Conservation (phyloP, 1,140 invertebrate species). For the Solenopsis fugax region DNA sequence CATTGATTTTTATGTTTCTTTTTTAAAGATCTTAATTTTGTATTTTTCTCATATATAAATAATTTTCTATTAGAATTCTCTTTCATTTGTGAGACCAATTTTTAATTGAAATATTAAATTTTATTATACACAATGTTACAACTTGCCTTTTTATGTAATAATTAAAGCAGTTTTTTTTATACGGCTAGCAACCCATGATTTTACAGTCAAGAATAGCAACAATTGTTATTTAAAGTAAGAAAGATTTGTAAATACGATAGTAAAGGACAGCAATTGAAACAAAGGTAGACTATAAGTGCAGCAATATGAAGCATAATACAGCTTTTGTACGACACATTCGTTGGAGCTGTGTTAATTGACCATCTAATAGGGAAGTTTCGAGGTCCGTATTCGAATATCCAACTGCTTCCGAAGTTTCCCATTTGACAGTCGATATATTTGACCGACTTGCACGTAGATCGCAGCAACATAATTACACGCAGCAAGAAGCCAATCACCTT, state of each 20-base stretch:
- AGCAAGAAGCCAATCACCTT: not conserved
- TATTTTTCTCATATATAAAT: not conserved
- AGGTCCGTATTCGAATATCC: conserved; percentile 6
- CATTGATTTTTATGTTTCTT: not conserved
- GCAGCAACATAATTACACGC: conserved; percentile 7
- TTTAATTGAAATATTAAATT: not conserved
- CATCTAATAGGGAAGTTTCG: conserved; percentile 42
- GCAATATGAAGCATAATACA: not conserved
- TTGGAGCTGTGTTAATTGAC: conserved; percentile 46
- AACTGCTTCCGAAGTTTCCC: conserved; percentile 12
- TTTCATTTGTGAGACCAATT: not conserved
- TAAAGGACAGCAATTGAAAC: conserved; percentile 7
- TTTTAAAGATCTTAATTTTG: not conserved
- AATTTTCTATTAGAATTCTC: not conserved
- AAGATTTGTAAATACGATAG: not conserved
- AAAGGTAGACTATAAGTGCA: conserved; percentile 5
- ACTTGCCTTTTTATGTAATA: conserved; percentile 13
- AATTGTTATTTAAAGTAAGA: conserved; percentile 10
- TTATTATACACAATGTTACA: conserved; percentile 3
- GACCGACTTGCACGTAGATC: not conserved
- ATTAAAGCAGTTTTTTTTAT: not conserved
- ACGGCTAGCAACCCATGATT: conserved; percentile 32
- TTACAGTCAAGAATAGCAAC: conserved; percentile 25
- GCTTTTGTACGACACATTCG: not conserved
- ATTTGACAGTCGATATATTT: conserved; percentile 18